Evolutionary conservation across 23 tunicate genomes (phyloP), one percentile per base, ranked within the genome.

Genomic region (Trididemnum clinides): DNA sequence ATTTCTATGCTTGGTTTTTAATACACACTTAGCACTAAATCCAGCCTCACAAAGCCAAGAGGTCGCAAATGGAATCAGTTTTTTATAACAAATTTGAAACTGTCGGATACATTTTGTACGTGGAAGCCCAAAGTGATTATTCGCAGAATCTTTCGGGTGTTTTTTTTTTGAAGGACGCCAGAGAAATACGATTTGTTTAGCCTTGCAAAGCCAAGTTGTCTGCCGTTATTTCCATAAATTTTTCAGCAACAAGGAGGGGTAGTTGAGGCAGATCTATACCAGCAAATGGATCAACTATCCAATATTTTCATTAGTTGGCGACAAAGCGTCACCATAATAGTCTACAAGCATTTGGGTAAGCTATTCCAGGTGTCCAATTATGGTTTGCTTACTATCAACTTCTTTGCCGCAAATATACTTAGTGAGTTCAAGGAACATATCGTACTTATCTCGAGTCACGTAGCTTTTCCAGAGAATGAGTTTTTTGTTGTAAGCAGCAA

Each of bases 1-100:
- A 81, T 84, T 71, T 81, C 74, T 49, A 84, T 39, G 80, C 71
- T 44, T 84, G 30, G 70, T 84, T 84, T 84, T 84, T 69, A 84
- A 84, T n/a, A n/a, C n/a, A 71, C 88, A 84, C 88, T 71, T 84
- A 2, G 88, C 88, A 58, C 82, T 73, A 85, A 85, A 73, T 36
- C 88, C 88, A 73, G 59, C 57, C 34, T 85, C 82, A 78, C 83
- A 50, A 85, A 83, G 79, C 28, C 79, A 37, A 64, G 87, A 70
- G 70, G 87, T 85, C 57, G 82, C 82, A 73, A 85, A 85, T 74
- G 82, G 89, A 85, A 85, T 57, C 75, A 81, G 74, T 81, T 81
- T 81, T 81, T 35, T 26, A 81, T 62, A 33, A 62, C 73, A 30
- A 85, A 75, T 31, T 84, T 72, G 72, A 71, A 57, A 84, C 71